A percentile compares a stretch with the other conserved stretches of the same genome.
These are phyloP conservation scores for Apostichopus japonicus DNA, from an alignment of 35 echinoderm and acorn worm species.

Conservation along the genomic window DNA sequence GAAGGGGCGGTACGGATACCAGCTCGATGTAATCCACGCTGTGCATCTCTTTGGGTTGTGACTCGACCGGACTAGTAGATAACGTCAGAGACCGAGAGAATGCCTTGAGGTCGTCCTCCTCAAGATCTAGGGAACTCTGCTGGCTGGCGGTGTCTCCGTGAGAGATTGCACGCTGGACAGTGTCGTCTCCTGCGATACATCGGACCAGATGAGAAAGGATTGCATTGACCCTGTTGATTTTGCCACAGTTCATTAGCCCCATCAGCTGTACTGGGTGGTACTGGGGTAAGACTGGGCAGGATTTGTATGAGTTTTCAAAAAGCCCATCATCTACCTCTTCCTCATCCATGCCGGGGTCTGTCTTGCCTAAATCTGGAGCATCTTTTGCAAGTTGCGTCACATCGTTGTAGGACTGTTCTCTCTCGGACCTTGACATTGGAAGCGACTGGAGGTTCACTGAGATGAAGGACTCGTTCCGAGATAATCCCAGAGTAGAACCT, in stretches of 20 bases:
- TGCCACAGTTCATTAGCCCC: conserved; percentile 96
- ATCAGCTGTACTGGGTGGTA: conserved; percentile 96
- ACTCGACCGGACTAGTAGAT: conserved; percentile 89
- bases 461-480: conserved; percentile 48
- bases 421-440: conserved; percentile 82
- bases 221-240: conserved; percentile 91
- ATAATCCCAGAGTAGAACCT: not conserved
- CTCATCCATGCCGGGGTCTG: conserved; percentile 20
- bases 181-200: conserved; percentile 93
- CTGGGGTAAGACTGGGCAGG: conserved; percentile 90
- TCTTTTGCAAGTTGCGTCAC: conserved; percentile 71
- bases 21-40: conserved; percentile 93
- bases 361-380: conserved; percentile 32
- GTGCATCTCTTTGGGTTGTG: conserved; percentile 44
- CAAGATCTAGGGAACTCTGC: conserved; percentile 50
- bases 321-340: conserved; percentile 71
- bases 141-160: conserved; percentile 57
- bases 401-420: conserved; percentile 91
- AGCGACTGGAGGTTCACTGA: conserved; percentile 83
- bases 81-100: conserved; percentile 57
- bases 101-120: conserved; percentile 55
- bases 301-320: conserved; percentile 85
- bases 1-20: conserved; percentile 86
- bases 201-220: conserved; percentile 93
- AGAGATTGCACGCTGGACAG: conserved; percentile 68